These are phyloP conservation scores for Amphibalanus amphitrite DNA, from an alignment of 1,140 invertebrate genomes.

Conservation along the genomic window DNA sequence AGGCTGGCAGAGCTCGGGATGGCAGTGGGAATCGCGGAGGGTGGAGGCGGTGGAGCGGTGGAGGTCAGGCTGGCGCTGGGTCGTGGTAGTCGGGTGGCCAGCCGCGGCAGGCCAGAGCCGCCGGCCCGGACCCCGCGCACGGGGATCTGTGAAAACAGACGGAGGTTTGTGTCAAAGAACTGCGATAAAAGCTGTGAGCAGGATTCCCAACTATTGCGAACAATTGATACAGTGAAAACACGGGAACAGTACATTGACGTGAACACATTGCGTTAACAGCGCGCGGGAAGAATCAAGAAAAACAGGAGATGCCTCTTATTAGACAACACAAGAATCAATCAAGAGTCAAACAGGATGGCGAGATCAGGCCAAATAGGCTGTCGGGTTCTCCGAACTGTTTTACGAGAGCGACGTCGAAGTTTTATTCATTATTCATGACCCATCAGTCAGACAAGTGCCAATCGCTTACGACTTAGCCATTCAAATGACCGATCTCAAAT, in stretches of 20 bases:
- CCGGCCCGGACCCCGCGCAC: not conserved
- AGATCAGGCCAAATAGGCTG: too few relatives aligned
- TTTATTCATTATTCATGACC: not conserved
- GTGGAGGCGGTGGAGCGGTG: too few relatives aligned
- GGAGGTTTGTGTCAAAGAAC: too few relatives aligned
- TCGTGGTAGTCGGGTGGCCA: not conserved
- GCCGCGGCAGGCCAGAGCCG: not conserved
- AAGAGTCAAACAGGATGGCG: too few relatives aligned
- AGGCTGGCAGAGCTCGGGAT: too few relatives aligned
- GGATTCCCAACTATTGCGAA: too few relatives aligned
- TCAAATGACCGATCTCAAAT: not conserved
- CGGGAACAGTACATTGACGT: not conserved
- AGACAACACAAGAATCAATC: too few relatives aligned
- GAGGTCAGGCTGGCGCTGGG: not conserved
- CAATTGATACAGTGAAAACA: not conserved
- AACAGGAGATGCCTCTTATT: too few relatives aligned
- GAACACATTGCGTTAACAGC: not conserved
- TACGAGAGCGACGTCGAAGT: not conserved
- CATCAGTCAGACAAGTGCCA: not conserved
- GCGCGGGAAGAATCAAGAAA: too few relatives aligned
- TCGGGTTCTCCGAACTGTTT: too few relatives aligned
- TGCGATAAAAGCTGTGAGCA: too few relatives aligned
- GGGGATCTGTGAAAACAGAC: not conserved
- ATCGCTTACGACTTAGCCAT: not conserved
- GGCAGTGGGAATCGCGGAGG: too few relatives aligned